These are phyloP conservation scores for Neopelma chrysocephalum DNA, from an alignment of 2,797 vertebrate genomes.

Conservation along the genomic window DNA sequence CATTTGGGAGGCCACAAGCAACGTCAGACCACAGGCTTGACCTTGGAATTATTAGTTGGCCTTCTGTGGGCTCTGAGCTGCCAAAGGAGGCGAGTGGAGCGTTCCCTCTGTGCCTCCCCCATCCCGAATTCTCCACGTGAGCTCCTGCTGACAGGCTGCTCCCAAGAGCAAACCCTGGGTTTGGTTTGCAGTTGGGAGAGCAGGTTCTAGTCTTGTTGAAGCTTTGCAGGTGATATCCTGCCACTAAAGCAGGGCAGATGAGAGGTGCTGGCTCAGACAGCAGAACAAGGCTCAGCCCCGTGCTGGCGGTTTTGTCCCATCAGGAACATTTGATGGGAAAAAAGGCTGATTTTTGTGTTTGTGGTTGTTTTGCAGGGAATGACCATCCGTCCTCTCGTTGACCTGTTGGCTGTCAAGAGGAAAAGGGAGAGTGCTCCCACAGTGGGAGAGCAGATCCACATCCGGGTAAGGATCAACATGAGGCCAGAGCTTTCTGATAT, in stretches of 20 bases:
- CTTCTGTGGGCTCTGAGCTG: background rate
- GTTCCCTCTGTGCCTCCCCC: background rate
- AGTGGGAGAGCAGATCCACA: conserved; percentile 85
- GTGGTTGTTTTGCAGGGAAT: conserved; percentile 74
- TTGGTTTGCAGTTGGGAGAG: background rate
- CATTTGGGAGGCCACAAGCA: background rate
- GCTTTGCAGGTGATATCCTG: background rate
- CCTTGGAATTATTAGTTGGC: background rate
- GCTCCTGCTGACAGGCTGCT: rapidly evolving
- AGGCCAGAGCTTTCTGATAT: rapidly evolving
- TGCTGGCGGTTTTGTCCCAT: rapidly evolving
- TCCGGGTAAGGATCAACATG: conserved; percentile 69
- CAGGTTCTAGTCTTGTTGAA: background rate
- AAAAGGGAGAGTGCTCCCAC: conserved; percentile 81
- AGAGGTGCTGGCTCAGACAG: background rate
- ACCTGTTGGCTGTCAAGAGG: conserved; percentile 85
- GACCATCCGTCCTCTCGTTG: conserved; percentile 84
- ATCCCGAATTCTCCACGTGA: background rate
- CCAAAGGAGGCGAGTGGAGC: rapidly evolving
- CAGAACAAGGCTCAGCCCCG: background rate
- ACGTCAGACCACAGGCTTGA: background rate
- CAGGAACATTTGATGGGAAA: rapidly evolving
- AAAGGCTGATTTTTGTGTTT: background rate
- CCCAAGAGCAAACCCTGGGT: background rate
- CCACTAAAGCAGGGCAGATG: background rate